phyloP scores from a whole-genome alignment of 2,888 invertebrate genomes.

The Lasioglossum pauxillum region DNA sequence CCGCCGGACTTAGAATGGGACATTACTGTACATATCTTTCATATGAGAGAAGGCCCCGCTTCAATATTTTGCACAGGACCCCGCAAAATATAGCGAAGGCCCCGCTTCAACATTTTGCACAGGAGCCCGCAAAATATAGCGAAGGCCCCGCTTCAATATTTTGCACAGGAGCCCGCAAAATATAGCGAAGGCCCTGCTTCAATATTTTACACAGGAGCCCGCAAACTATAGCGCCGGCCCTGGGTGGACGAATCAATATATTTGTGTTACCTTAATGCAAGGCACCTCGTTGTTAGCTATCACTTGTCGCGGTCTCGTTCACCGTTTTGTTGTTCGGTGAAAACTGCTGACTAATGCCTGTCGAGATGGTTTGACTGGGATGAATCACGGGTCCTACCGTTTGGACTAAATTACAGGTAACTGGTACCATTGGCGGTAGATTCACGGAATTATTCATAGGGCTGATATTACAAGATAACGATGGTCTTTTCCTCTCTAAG shows the following conservation, averaged over 20 bases:
- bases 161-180: no score
- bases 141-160: no score
- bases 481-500: constrained; percentile 81
- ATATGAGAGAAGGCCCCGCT: no score
- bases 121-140: no score
- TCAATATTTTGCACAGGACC: no score
- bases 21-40: no score
- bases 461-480: constrained; percentile 74
- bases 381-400: constrained; percentile 81
- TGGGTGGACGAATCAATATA: neutral
- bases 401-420: constrained; percentile 81
- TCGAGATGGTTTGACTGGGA: constrained; percentile 76
- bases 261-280: constrained; percentile 63
- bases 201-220: no score
- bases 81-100: no score
- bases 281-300: constrained; percentile 81
- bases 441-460: constrained; percentile 78
- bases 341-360: constrained; percentile 76
- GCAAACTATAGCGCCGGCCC: no score
- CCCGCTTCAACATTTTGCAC: no score
- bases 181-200: no score
- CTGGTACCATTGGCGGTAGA: constrained; percentile 82
- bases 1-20: no score
- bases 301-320: constrained; percentile 78
- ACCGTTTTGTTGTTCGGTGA: constrained; percentile 74